Base-by-base conservation (phyloP, 2,113 vertebrate species). In the Vireo altiloquus region DNA sequence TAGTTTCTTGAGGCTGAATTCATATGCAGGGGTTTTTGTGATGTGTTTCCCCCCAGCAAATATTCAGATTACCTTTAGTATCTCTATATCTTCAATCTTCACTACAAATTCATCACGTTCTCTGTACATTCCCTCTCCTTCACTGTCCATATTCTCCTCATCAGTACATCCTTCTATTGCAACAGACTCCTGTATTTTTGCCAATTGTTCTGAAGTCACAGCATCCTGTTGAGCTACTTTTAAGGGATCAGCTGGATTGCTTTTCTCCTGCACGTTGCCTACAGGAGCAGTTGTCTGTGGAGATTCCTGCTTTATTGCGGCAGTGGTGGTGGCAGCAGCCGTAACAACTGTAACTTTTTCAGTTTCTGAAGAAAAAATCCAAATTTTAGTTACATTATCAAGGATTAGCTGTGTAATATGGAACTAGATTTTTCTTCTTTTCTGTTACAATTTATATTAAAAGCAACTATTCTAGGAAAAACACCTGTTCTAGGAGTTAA, bases 91-190 rank as follows among this genome's bases (percentile, higher is more conserved):
- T 98, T 99, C 99, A 86, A 99, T 99, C 97, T 99, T 99, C 93
- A 99, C 99, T 39, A 99, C 99, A 97, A 99, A 99, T 96, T 99
- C 99, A 77, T 99, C 99, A 69, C 99, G 99, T 87, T 99, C 99
- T 87, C 99, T 98, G 97, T 99, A 99, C 98, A 99, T 99, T 76
- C 99, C 99, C 96, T 99, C 99, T 76, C 99, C 99, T 87, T 99
- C 99, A 28, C 99, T 99, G 98, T 99, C 99, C 3, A 97, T 98
- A 39, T 99, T 97, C 87, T 99, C 99, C 71, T 99, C 99, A 28
- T 99, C 99, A 8, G 98, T 99, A 89, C 98, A 98, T 69, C 99
- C 99, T 97, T 99, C 99, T n/a, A 99, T 97, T 76, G 99, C 99
- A 94, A 99, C 98, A 35, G 97, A 92, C 33, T 93, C 96, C 90